Evolutionary conservation across 2,113 vertebrate species (phyloP), one percentile per base, ranked within the genome.

Genomic region (Pterocles gutturalis): DNA sequence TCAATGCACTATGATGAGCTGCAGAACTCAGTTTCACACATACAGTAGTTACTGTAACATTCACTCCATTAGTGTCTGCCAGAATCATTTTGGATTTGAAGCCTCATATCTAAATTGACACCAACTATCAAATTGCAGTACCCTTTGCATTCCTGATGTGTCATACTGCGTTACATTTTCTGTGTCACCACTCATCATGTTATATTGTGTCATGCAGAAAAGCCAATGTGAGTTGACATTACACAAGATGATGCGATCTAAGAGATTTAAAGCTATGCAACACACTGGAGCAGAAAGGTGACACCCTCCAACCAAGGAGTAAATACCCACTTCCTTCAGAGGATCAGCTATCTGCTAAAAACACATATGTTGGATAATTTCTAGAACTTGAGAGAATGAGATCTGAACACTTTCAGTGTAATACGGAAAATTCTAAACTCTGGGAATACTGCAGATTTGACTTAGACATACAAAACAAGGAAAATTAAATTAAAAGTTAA

Each of bases 161-260:
- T 98, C 98, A 97, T 75, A 97, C 72, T 87, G 69, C 95, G 97
- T 98, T 97, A 98, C 62, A 96, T 93, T 97, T 97, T 87, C 96
- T 95, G 89, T 96, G 96, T 97, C 97, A 95, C 89, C 87, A 96
- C 96, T 92, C 93, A 97, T 98, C 97, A 93, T n/a, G 49, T 94
- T 96, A 69, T 66, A 96, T 95, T 97, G 90, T 97, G 94, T 96
- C 96, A 92, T 71, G 83, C 69, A 93, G 91, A 94, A 95, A 96
- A 96, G 34, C 71, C 97, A 96, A 78, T 96, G 81, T 91, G 89
- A 96, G 84, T 62, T 97, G 98, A 97, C 95, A 94, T 96, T 97
- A 87, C 89, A 90, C 91, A 97, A 95, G 88, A 96, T 91, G 91
- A 97, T 96, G 76, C 0, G 24, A 97, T 97, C 89, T 85, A 91